Evolutionary conservation across 2,888 invertebrate species (phyloP), one percentile per base, ranked within the genome.

Genomic region (Cephus runcator): DNA sequence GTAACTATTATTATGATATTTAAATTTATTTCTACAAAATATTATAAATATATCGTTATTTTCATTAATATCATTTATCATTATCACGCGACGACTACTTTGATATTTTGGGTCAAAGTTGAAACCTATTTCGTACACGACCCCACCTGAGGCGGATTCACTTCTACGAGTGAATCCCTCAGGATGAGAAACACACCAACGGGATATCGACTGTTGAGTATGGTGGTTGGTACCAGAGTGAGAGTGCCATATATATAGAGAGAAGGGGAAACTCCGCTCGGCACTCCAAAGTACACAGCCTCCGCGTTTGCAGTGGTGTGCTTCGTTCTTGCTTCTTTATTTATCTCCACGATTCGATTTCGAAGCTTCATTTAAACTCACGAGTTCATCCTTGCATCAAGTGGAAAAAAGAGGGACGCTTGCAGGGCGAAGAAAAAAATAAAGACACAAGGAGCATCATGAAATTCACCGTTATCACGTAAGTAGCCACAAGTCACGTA

Each of bases 241-340:
- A 87, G 87, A 85, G 84, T 84, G 83, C 84, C 34, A 87, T 84
- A 85, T 89, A 89, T 88, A 89, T 88, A 87, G 85, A 85, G 88
- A 83, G 89, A 88, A 88, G 89, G 89, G 89, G 89, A 88, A 88
- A 89, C 88, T 83, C 81, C 83, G 80, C 87, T 84, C 88, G 86
- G 84, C 89, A 88, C 87, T 89, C 89, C 86, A 88, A 88, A 89
- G 89, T 89, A 89, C 88, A 89, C 89, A 88, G 89, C 89, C 89
- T 89, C 88, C 89, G 88, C 88, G 88, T 87, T 88, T 89, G 86
- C 89, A 88, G 88, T 89, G 85, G 88, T 87, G 87, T 87, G 86
- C 82, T 81, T 83, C 82, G 78, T 84, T 83, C 83, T 81, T 83
- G 83, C 84, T 83, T 81, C 80, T 81, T 84, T 84, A 82, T 85